Evolutionary conservation across 2,797 vertebrate genomes (phyloP), one percentile per base, ranked within the genome.

Genomic region (Xenops minutus): DNA sequence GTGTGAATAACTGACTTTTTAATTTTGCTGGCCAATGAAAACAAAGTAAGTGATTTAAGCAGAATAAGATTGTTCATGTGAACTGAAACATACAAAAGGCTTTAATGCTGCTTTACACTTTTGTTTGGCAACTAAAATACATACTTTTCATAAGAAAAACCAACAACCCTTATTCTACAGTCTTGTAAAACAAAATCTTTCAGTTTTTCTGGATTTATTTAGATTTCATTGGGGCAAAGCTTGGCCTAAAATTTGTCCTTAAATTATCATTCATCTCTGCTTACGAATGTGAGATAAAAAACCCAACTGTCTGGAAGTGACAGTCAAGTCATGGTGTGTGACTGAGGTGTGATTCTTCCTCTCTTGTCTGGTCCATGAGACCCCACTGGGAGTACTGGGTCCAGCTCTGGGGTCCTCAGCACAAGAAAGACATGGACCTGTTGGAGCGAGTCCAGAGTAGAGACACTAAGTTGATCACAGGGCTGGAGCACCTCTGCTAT

Each of bases 21-120:
- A 82, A 29, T 83, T 91, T 77, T 88, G 4, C 34, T 96, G 34
- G 16, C 79, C 75, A 64, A 20, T 46, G 30, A 89, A 85, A 92
- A 26, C 4, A 18, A 69, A 79, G 9, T 34, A 91, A 82, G 76
- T 26, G 6, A 85, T 66, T 89, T 82, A 55, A 64, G 27, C 43
- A 58, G 12, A 88, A 80, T n/a, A 58, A 77, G 56, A 74, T 61
- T 3, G 1, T 55, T 85, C n/a, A 6, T 64, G 56, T 74, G 24
- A 88, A 71, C 14, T 46, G 72, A 92, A 94, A 93, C 27, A 43
- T 41, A 37, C 44, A 80, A 80, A 83, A 4, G 2, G 56, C 19
- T 49, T 76, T 52, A 90, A 15, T 36, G 9, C 62, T 75, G 7
- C 36, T 89, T 87, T 71, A 48, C 52, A 62, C 73, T 89, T 68